phyloP scores from a whole-genome alignment of 2,113 vertebrate genomes.

The Cranoglanis bouderius region DNA sequence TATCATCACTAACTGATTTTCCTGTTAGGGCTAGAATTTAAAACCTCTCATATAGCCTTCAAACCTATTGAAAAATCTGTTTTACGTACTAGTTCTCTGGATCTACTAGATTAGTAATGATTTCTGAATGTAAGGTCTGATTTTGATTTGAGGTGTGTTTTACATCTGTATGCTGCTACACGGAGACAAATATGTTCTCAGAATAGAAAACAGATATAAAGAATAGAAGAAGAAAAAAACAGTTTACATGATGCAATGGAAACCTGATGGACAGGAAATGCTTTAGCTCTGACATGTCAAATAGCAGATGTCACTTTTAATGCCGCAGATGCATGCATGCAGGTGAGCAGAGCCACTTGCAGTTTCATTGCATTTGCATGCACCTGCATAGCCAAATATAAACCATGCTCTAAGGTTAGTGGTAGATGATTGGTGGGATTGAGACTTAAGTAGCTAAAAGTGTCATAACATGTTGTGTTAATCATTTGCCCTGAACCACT shows the following conservation, averaged over 20 bases:
- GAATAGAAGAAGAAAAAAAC: not conserved
- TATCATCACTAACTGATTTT: not conserved
- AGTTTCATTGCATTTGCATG: not conserved
- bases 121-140: not conserved
- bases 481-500: not conserved
- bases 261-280: not conserved
- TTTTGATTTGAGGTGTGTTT: not conserved
- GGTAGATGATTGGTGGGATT: not conserved
- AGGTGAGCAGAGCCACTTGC: not conserved
- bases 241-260: not conserved
- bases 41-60: not conserved
- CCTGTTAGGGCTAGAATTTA: not conserved
- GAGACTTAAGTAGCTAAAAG: not conserved
- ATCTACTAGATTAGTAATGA: not conserved
- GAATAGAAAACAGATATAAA: not conserved
- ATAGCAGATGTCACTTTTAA: not conserved
- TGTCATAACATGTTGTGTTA: not conserved
- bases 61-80: not conserved
- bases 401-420: not conserved
- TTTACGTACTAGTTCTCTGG: not conserved
- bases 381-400: not conserved
- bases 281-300: not conserved
- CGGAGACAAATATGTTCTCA: not conserved
- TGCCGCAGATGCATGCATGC: not conserved
- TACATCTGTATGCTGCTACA: not conserved